Conservation (phyloP, 37 sponge, comb jelly and placozoan genomes). For the Spongilla lacustris region DNA sequence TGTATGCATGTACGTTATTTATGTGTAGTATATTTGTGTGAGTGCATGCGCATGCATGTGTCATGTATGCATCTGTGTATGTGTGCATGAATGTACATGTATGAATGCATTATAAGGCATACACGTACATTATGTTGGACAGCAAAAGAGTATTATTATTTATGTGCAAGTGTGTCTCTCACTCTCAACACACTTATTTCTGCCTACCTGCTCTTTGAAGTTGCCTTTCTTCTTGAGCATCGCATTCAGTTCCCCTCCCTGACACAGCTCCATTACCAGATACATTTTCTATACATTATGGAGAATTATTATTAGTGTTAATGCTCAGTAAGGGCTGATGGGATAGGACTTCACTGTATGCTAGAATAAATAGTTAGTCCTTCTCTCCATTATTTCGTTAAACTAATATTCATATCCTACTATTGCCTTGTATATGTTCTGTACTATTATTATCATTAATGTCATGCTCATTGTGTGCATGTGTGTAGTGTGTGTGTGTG, state of each 20-base stretch:
- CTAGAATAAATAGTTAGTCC: too few species aligned
- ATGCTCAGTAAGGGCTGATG: too few species aligned
- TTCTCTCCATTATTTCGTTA: too few species aligned
- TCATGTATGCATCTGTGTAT: not conserved
- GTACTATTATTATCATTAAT: too few species aligned
- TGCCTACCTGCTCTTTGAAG: slow-evolving; percentile 77
- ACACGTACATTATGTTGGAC: slow-evolving; percentile 6
- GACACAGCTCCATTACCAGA: slow-evolving; percentile 87
- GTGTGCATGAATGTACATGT: too few species aligned
- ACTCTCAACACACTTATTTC: not conserved
- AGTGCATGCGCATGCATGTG: slow-evolving; percentile 1
- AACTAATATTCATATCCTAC: too few species aligned
- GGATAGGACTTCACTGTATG: too few species aligned
- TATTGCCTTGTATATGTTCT: too few species aligned
- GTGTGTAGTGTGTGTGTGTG: too few species aligned
- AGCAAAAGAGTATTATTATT: not conserved
- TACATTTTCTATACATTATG: slow-evolving; percentile 72
- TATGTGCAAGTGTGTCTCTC: not conserved
- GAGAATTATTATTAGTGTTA: not conserved
- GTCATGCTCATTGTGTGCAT: too few species aligned
- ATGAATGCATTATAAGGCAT: slow-evolving; percentile 16
- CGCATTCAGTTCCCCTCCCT: slow-evolving; percentile 79
- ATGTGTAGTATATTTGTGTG: slow-evolving; percentile 11
- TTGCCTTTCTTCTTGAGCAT: slow-evolving; percentile 52
- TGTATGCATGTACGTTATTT: not conserved